phyloP scores from a whole-genome alignment of 2,113 vertebrate species.

The Girardinichthys multiradiatus region DNA sequence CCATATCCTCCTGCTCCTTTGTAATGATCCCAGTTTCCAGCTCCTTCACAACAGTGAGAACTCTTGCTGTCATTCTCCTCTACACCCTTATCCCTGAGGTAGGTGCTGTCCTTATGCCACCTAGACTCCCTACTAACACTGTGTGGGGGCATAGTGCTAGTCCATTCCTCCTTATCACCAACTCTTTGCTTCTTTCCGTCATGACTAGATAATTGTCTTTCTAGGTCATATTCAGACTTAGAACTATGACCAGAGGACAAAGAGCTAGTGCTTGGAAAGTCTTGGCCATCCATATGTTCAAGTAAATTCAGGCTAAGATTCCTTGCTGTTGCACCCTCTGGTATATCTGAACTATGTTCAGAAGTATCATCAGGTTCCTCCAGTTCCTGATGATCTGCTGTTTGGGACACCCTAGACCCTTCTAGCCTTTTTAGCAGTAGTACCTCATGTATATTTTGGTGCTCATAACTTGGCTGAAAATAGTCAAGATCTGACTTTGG shows the following conservation, averaged over 20 bases:
- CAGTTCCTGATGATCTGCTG: conserved; percentile 43
- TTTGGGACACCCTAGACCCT: conserved; percentile 41
- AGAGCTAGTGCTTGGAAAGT: conserved; percentile 77
- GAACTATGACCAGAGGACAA: conserved; percentile 80
- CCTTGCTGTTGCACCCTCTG: conserved; percentile 51
- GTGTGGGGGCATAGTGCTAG: conserved; percentile 10
- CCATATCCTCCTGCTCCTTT: conserved; percentile 33
- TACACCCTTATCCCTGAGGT: conserved; percentile 42
- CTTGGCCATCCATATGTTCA: conserved; percentile 70
- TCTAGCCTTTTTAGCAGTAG: conserved; percentile 28
- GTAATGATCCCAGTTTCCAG: conserved; percentile 58
- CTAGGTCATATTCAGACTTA: conserved; percentile 76
- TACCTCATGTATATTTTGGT: conserved; percentile 51
- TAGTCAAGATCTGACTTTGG: conserved; percentile 44
- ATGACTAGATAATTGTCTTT: conserved; percentile 51
- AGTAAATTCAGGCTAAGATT: conserved; percentile 69
- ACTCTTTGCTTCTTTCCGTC: conserved; percentile 30
- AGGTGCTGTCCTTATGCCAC: conserved; percentile 57
- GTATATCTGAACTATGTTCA: conserved; percentile 71
- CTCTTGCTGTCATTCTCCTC: conserved; percentile 29
- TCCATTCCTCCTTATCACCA: conserved; percentile 47
- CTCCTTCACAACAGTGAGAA: conserved; percentile 45
- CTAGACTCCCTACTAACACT: conserved; percentile 18
- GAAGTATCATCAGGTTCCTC: conserved; percentile 62
- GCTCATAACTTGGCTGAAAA: conserved; percentile 38